Conservation (phyloP, 1,140 invertebrate species). For the Maniola jurtina region DNA sequence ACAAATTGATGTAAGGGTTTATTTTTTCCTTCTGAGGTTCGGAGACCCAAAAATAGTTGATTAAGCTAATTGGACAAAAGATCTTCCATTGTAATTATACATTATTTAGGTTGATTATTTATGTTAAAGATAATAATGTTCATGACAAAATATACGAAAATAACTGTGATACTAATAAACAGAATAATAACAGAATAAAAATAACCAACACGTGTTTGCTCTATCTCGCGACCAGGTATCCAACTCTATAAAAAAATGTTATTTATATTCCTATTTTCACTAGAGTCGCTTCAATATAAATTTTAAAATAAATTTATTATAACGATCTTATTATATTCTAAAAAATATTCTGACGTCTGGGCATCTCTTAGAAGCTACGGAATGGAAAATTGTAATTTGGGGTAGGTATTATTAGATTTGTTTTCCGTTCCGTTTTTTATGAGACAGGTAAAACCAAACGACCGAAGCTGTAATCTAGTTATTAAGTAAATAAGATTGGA, state of each 20-base stretch:
- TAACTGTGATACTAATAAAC: neutral
- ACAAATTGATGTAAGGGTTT: too few species aligned
- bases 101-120: too few species aligned
- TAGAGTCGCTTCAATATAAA: neutral
- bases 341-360: neutral
- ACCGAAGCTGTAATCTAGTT: too few species aligned
- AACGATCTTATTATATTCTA: slow-evolving; percentile 2
- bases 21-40: too few species aligned
- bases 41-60: too few species aligned
- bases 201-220: neutral
- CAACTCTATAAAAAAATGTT: slow-evolving; percentile 1
- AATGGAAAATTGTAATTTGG: neutral
- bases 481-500: too few species aligned
- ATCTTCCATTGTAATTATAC: too few species aligned
- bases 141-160: neutral
- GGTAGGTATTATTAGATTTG: neutral
- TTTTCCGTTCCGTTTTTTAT: too few species aligned
- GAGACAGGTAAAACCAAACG: too few species aligned
- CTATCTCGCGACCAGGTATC: neutral
- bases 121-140: too few species aligned
- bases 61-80: too few species aligned
- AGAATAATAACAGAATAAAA: too few species aligned
- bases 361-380: neutral
- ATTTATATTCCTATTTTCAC: slow-evolving; percentile 11
- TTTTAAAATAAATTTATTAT: neutral